Base-by-base conservation (phyloP, 2,113 vertebrate species). In the Lasiurus borealis region DNA sequence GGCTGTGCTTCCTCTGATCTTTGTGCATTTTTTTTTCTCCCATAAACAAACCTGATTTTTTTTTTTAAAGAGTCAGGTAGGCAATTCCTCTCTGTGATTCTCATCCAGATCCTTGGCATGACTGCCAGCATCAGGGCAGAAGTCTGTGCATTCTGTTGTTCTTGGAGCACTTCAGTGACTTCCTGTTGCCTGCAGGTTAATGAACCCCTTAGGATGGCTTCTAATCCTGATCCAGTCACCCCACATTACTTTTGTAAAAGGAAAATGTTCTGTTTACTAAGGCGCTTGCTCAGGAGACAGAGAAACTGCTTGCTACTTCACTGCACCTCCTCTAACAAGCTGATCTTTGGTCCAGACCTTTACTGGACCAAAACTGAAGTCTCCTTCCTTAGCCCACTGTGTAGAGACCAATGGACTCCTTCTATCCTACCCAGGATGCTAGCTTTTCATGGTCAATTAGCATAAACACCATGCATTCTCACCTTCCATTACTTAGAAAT, bases 11-110 rank as follows among this genome's bases (percentile, higher is more conserved):
- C 69, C 72, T 54, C 85, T 83, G 54, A 27, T 66, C 78, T 90
- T 88, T 81, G 44, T 44, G 44, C 90, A 48, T 84, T 86, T 91
- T 62, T 52, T 18, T 77, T 77, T 19, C 16, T 12, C 29, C 78
- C 36, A n/a, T 75, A 92, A 78, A 95, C 48, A 27, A 75, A 78
- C 75, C 75, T 83, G 75, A 77, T 94, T 94, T 95, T 19, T 90
- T 71, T 93, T 84, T 71, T 93, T 80, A 40, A 87, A 93, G 57
- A 64, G 31, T 88, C 76, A 8, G 14, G 5, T 8, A 40, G 62
- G 87, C 85, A 88, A 52, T 27, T 66, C 29, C 21, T 78, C 86
- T 84, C 68, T 78, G 48, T 52, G 64, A 89, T 75, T 75, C 57
- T 36, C 29, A 72, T 48, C 40, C 82, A 52, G 48, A 76, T 15